Evolutionary conservation across 2,888 invertebrate genomes (phyloP).

Genomic region (Tetragonula carbonaria): DNA sequence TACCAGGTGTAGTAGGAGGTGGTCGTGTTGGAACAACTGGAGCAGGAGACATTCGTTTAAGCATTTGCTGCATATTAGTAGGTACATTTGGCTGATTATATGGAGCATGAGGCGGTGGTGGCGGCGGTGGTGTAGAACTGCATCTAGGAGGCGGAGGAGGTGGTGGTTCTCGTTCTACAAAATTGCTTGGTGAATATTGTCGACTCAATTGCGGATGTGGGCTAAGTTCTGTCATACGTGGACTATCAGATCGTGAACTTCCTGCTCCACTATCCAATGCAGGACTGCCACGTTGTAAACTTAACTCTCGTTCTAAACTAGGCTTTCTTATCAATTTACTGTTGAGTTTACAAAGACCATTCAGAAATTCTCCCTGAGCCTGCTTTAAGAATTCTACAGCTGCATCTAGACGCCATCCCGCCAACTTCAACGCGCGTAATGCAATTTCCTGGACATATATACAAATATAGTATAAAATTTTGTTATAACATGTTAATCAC

Average conservation of each 20-base stretch:
- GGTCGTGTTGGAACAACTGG: slow-evolving; percentile 89
- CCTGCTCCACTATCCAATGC: slow-evolving; percentile 95
- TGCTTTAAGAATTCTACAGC: slow-evolving; percentile 89
- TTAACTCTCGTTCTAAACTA: slow-evolving; percentile 93
- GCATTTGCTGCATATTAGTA: slow-evolving; percentile 88
- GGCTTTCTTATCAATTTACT: slow-evolving; percentile 94
- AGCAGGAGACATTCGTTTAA: slow-evolving; percentile 91
- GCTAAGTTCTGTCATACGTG: slow-evolving; percentile 87
- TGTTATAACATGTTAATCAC: neutral
- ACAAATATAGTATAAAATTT: neutral
- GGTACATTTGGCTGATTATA: slow-evolving; percentile 86
- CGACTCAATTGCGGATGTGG: slow-evolving; percentile 89
- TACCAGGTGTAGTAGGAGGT: slow-evolving; percentile 86
- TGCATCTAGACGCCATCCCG: slow-evolving; percentile 89
- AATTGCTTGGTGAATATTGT: slow-evolving; percentile 89
- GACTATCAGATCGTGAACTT: slow-evolving; percentile 95
- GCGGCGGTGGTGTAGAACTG: slow-evolving; percentile 89
- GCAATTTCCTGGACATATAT: slow-evolving; percentile 87
- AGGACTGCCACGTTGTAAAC: slow-evolving; percentile 92
- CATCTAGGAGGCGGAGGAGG: slow-evolving; percentile 91
- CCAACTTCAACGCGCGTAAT: slow-evolving; percentile 88
- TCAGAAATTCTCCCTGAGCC: slow-evolving; percentile 86
- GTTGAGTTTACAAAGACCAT: slow-evolving; percentile 85
- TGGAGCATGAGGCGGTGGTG: slow-evolving; percentile 85
- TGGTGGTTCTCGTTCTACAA: slow-evolving; percentile 85